These are phyloP conservation scores for Stenchaetothrips biformis DNA, from an alignment of 2,888 invertebrate species.

Conservation along the genomic window DNA sequence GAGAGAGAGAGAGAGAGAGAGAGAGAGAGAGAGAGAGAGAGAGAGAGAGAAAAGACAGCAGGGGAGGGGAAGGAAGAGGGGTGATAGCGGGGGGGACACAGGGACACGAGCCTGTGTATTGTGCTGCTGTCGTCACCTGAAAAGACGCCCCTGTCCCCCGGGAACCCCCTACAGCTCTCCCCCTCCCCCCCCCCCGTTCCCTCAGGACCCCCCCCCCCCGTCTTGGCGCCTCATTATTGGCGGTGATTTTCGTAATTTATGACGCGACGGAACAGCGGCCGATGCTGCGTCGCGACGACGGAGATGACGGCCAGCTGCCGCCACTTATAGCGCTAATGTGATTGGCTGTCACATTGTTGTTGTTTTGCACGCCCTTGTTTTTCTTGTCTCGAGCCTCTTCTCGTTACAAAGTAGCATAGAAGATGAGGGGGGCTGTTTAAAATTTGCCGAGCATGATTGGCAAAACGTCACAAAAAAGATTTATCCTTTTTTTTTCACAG, in stretches of 20 bases:
- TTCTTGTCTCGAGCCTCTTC: no score
- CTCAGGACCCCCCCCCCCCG: not conserved
- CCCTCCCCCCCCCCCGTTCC: not conserved
- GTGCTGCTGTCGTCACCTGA: no score
- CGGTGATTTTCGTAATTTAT: not conserved
- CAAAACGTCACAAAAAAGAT: no score
- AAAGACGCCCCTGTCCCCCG: no score
- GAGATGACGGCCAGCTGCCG: not conserved
- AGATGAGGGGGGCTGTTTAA: no score
- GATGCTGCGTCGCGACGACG: not conserved
- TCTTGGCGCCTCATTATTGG: not conserved
- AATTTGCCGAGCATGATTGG: no score
- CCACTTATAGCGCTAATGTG: not conserved
- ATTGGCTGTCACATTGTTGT: no score
- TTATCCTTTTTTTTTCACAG: no score
- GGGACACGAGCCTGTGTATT: no score
- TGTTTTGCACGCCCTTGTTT: no score
- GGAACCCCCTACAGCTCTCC: no score
- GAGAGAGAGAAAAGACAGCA: constrained; percentile 21
- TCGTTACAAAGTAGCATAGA: no score
- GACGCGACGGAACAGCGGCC: not conserved
- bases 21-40: constrained; percentile 29
- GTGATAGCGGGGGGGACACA: constrained; percentile 23
- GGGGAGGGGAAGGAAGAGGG: constrained; percentile 29
- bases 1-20: constrained; percentile 28